Percentiles rank a stretch among this genome's conserved stretches.
These are phyloP conservation scores for Rhabdomys pumilio DNA, from an alignment of 2,797 vertebrate genomes.

Conservation along the genomic window DNA sequence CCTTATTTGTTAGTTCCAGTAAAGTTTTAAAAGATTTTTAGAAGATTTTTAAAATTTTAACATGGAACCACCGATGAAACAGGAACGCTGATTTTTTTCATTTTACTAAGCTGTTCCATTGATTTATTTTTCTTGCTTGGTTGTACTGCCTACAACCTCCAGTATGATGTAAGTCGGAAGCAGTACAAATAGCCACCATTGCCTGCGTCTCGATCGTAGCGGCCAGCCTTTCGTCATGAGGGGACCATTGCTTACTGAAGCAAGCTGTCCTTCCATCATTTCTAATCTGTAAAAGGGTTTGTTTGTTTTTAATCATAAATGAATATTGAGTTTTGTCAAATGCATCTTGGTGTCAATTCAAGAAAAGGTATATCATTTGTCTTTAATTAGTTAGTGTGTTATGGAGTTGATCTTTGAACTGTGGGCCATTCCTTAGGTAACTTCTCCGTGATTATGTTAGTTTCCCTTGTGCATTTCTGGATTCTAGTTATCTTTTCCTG, in stretches of 20 bases:
- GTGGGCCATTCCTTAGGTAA: neutral
- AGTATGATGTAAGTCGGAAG: neutral
- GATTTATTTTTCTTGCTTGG: constrained; percentile 39
- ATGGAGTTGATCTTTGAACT: neutral
- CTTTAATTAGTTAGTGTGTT: constrained; percentile 15
- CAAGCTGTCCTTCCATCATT: neutral
- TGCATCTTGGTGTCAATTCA: constrained; percentile 14
- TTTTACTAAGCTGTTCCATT: neutral
- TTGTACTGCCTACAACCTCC: neutral
- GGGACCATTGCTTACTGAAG: neutral
- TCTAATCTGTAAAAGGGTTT: neutral
- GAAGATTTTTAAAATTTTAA: neutral
- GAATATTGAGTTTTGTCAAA: neutral
- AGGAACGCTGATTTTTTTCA: neutral
- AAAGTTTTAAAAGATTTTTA: neutral
- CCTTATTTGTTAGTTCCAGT: neutral
- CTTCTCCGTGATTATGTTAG: neutral
- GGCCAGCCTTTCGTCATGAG: neutral
- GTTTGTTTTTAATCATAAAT: neutral
- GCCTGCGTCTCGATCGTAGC: neutral
- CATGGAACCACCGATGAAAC: no score
- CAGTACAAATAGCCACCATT: neutral
- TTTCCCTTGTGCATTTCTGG: neutral
- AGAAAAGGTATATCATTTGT: neutral
- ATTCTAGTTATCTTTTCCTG: neutral